Evolutionary conservation across 2,113 vertebrate genomes (phyloP).

Genomic region (Ailurus styani): DNA sequence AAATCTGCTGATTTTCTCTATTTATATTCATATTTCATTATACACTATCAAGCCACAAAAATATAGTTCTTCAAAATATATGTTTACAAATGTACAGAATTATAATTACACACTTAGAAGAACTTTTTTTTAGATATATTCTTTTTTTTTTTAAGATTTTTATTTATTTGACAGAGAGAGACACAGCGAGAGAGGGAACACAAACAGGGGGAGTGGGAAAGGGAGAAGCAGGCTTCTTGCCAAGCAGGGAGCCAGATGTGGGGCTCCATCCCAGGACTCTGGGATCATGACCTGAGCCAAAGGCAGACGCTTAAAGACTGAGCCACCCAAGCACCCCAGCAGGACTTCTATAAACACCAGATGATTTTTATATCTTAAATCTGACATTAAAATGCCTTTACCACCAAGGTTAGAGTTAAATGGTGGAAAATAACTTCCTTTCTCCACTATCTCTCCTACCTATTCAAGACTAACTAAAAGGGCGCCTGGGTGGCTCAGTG

Average conservation of each 20-base stretch:
- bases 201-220: too few relatives aligned
- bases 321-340: too few relatives aligned
- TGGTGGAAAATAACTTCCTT: neutral
- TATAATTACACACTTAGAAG: neutral
- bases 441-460: neutral
- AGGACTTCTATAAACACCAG: neutral
- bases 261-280: too few relatives aligned
- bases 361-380: neutral
- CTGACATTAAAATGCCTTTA: neutral
- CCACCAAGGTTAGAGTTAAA: neutral
- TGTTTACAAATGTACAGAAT: neutral
- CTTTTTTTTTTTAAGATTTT: too few relatives aligned
- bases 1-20: neutral
- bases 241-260: too few relatives aligned
- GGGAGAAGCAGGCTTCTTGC: too few relatives aligned
- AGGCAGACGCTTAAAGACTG: too few relatives aligned
- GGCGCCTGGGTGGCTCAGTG: too few relatives aligned
- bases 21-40: neutral
- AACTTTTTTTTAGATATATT: neutral
- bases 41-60: conserved; percentile 24
- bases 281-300: too few relatives aligned
- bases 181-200: too few relatives aligned
- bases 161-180: too few relatives aligned
- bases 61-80: neutral
- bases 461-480: conserved; percentile 12